phyloP scores from a whole-genome alignment of 1,140 invertebrate species.

The Drosophila suzukii region DNA sequence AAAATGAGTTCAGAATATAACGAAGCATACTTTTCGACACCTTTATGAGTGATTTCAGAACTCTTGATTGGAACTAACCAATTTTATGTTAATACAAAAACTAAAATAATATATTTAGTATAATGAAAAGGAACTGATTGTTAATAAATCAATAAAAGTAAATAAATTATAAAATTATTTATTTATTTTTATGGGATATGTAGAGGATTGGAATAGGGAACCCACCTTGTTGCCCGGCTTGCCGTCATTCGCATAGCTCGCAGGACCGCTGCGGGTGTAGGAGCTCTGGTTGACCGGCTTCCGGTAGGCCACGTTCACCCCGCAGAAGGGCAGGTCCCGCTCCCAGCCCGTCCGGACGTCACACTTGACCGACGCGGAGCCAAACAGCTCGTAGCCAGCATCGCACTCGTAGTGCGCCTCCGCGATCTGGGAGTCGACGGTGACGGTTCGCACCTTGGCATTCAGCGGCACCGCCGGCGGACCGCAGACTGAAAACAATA shows the following conservation, averaged over 20 bases:
- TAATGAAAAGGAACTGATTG: too few relatives aligned
- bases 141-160: too few relatives aligned
- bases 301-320: constrained; percentile 94
- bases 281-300: constrained; percentile 96
- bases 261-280: constrained; percentile 91
- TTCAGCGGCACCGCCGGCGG: constrained; percentile 93
- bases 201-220: background rate
- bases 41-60: too few relatives aligned
- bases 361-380: constrained; percentile 88
- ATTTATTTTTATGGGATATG: too few relatives aligned
- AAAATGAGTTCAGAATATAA: too few relatives aligned
- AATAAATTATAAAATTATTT: too few relatives aligned
- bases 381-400: constrained; percentile 91
- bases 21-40: too few relatives aligned
- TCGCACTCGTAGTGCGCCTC: constrained; percentile 92
- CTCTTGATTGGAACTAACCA: too few relatives aligned
- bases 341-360: constrained; percentile 90
- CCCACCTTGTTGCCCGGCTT: constrained; percentile 86
- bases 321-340: constrained; percentile 92
- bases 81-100: too few relatives aligned
- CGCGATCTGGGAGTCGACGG: constrained; percentile 76
- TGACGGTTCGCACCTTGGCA: constrained; percentile 87
- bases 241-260: constrained; percentile 94
- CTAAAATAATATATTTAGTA: too few relatives aligned
- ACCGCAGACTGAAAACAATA: constrained; percentile 86